Conservation (phyloP, 2,888 invertebrate species). For the Caenorhabditis sinica region DNA sequence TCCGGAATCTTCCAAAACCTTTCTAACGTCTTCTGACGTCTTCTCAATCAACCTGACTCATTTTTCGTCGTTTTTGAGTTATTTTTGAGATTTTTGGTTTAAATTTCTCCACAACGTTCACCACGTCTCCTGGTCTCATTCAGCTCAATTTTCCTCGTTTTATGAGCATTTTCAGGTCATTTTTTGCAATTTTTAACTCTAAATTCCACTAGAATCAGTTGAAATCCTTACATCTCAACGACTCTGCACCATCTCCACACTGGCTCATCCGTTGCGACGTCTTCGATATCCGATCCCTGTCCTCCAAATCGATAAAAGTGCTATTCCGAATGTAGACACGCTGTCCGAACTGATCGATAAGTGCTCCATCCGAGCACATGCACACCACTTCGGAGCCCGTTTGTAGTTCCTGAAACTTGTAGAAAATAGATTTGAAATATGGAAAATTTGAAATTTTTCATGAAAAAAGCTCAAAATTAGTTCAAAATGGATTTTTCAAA, state of each 20-base stretch:
- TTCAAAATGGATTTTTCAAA: too few relatives aligned
- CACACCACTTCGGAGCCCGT: constrained; percentile 52
- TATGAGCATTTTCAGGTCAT: neutral
- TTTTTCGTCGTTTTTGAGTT: too few relatives aligned
- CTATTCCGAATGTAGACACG: constrained; percentile 14
- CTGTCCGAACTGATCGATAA: constrained; percentile 54
- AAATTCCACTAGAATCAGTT: neutral
- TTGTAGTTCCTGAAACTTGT: constrained; percentile 45
- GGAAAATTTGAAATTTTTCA: too few relatives aligned
- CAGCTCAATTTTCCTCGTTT: too few relatives aligned
- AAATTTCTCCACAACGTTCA: too few relatives aligned
- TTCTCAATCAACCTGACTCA: too few relatives aligned
- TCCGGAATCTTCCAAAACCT: too few relatives aligned
- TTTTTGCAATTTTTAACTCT: neutral
- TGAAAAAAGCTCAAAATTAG: too few relatives aligned
- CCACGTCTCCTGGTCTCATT: too few relatives aligned
- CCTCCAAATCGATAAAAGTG: constrained; percentile 45
- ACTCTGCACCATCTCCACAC: constrained; percentile 55
- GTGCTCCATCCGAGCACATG: constrained; percentile 61
- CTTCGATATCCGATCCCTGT: constrained; percentile 36
- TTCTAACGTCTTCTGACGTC: too few relatives aligned
- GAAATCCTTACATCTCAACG: constrained; percentile 53
- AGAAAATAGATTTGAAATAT: neutral
- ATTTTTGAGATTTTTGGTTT: too few relatives aligned
- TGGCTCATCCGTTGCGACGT: constrained; percentile 22